Percentiles rank a stretch among this genome's conserved stretches.
phyloP scores from a whole-genome alignment of 2,113 vertebrate species.

The Cervus canadensis region DNA sequence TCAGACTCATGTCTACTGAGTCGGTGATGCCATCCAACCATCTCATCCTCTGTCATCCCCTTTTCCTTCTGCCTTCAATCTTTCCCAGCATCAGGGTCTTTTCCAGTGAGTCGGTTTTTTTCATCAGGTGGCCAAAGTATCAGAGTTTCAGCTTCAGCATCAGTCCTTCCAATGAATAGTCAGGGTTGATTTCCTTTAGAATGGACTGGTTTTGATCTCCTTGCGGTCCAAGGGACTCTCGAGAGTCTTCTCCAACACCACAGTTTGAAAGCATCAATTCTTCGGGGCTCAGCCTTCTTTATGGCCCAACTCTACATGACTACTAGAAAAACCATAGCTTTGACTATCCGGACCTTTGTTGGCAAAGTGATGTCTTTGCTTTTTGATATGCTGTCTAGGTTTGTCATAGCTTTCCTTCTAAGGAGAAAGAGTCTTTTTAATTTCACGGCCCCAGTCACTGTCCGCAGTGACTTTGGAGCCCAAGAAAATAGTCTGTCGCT shows the following conservation, averaged over 20 bases:
- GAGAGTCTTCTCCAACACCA: neutral
- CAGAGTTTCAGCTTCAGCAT: neutral
- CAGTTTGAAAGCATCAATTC: neutral
- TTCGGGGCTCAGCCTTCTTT: neutral
- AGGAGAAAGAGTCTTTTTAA: neutral
- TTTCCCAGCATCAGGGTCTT: neutral
- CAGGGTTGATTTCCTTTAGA: neutral
- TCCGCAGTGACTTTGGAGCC: neutral
- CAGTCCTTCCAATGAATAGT: neutral
- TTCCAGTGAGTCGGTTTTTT: neutral
- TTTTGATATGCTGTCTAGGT: neutral
- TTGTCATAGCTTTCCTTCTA: neutral
- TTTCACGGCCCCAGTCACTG: neutral
- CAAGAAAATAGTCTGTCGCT: neutral
- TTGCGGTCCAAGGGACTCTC: neutral
- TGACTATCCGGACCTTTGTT: neutral
- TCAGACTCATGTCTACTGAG: neutral
- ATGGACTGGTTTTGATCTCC: neutral
- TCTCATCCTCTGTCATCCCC: neutral
- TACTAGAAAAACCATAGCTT: neutral
- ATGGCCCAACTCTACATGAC: neutral
- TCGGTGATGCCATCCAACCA: neutral
- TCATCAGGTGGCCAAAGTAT: neutral
- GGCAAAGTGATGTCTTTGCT: neutral
- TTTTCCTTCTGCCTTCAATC: neutral